Evolutionary conservation across 2,797 vertebrate genomes (phyloP).

Genomic region (Trachops cirrhosus): DNA sequence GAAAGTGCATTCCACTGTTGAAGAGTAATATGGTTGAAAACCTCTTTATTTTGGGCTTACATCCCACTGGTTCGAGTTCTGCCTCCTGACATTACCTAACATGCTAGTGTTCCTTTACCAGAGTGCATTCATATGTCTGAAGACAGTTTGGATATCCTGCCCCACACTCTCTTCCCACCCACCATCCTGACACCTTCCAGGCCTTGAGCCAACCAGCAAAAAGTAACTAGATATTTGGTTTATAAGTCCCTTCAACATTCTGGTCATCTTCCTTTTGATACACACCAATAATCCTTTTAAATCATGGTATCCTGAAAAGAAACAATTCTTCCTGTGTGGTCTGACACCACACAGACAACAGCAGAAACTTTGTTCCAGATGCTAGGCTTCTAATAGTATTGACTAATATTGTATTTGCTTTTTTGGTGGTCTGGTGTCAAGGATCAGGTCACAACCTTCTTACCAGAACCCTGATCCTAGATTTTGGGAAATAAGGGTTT

Average conservation of each 20-base stretch:
- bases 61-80: not conserved
- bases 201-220: not conserved
- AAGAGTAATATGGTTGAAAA: not conserved
- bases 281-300: not conserved
- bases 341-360: not conserved
- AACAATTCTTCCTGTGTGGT: constrained; percentile 20
- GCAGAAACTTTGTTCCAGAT: not conserved
- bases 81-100: not conserved
- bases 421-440: not conserved
- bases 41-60: not conserved
- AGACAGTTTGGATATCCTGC: not conserved
- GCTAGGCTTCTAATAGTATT: not conserved
- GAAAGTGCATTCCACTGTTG: not conserved
- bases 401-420: not conserved
- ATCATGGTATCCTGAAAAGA: not conserved
- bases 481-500: not conserved
- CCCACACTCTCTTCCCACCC: not conserved
- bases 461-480: not conserved
- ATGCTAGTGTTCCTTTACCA: not conserved
- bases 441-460: not conserved
- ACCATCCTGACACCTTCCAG: not conserved
- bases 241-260: not conserved
- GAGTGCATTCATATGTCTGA: not conserved
- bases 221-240: not conserved
- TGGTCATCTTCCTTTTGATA: constrained; percentile 18